Evolutionary conservation across 2,113 vertebrate species (phyloP).

Genomic region (Maccullochella peelii): DNA sequence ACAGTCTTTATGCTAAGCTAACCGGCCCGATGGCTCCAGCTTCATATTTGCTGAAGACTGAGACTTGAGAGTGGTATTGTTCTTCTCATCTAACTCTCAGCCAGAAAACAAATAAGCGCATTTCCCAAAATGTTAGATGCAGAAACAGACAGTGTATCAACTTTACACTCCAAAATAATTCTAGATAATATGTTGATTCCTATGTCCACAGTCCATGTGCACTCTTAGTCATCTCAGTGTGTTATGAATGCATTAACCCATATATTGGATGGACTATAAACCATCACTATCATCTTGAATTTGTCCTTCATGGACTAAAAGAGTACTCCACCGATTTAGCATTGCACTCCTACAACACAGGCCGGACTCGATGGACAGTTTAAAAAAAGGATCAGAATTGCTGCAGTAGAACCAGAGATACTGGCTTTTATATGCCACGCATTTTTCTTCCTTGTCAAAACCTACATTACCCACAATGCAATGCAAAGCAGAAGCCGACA

Average conservation of each 20-base stretch:
- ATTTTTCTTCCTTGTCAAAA: background rate
- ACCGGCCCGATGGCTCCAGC: background rate
- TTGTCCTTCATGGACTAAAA: background rate
- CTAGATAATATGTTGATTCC: background rate
- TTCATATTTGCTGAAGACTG: background rate
- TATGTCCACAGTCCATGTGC: background rate
- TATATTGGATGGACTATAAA: background rate
- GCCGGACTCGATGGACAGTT: background rate
- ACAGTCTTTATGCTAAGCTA: conserved; percentile 14
- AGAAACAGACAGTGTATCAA: background rate
- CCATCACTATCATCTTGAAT: background rate
- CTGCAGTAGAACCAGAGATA: background rate
- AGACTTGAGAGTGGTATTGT: background rate
- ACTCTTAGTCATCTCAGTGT: background rate
- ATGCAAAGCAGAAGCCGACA: background rate
- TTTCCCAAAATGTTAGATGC: background rate
- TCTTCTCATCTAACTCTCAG: background rate
- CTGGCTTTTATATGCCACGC: background rate
- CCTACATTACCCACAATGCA: background rate
- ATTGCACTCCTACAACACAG: background rate
- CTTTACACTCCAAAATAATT: background rate
- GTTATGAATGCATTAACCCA: conserved; percentile 20
- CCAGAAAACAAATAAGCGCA: background rate
- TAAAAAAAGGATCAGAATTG: background rate
- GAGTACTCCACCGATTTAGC: too few species aligned